Percentiles rank a stretch among this genome's conserved stretches.
These are phyloP conservation scores for Andrena hattorfiana DNA, from an alignment of 2,888 invertebrate genomes.

Conservation along the genomic window DNA sequence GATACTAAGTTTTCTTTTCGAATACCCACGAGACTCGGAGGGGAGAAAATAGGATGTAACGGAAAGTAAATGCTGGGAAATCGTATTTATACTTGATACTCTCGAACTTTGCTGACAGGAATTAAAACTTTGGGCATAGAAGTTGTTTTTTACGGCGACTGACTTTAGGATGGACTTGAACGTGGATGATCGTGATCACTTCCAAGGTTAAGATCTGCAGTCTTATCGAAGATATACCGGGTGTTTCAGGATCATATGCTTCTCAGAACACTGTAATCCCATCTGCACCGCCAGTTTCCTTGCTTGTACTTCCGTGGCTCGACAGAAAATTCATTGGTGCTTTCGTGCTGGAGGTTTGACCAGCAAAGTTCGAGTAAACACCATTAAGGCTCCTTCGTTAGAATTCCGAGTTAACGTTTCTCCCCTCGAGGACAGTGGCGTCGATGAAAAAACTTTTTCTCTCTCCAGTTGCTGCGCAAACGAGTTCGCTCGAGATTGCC, in stretches of 20 bases:
- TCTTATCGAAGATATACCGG: too few species aligned
- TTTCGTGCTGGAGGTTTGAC: slow-evolving; percentile 8
- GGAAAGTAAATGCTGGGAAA: too few species aligned
- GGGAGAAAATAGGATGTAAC: not conserved
- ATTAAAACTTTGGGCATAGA: too few species aligned
- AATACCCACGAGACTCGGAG: not conserved
- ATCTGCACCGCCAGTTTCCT: slow-evolving; percentile 13
- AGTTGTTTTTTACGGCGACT: too few species aligned
- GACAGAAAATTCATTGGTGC: slow-evolving; percentile 37
- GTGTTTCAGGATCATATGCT: too few species aligned
- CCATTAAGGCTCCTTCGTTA: slow-evolving; percentile 51
- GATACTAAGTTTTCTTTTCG: slow-evolving; percentile 4
- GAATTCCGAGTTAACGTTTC: slow-evolving; percentile 37
- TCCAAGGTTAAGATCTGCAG: too few species aligned
- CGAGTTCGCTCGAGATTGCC: slow-evolving; percentile 1
- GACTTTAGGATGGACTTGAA: too few species aligned
- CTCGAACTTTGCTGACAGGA: too few species aligned
- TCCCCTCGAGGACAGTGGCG: slow-evolving; percentile 10
- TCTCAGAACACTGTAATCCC: too few species aligned
- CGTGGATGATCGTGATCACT: too few species aligned
- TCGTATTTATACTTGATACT: too few species aligned
- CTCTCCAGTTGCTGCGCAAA: not conserved
- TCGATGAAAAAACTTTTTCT: slow-evolving; percentile 58
- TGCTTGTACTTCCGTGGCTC: not conserved
- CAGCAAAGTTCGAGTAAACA: slow-evolving; percentile 50